phyloP scores from a whole-genome alignment of 2,888 invertebrate genomes.

The Axea sp. region DNA sequence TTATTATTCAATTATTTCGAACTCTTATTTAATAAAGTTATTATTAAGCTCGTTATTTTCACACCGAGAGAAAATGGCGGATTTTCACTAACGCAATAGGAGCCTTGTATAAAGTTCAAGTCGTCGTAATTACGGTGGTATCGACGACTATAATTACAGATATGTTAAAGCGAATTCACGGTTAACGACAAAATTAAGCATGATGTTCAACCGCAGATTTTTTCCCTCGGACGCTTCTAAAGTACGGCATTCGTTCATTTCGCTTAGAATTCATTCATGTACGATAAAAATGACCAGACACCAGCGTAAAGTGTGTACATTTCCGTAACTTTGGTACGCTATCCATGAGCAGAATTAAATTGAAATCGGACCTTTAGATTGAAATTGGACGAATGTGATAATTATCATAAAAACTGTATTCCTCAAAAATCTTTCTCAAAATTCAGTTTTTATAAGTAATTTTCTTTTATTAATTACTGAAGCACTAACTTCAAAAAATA shows the following conservation, averaged over 20 bases:
- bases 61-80: constrained; percentile 13
- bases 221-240: constrained; percentile 8
- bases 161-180: constrained; percentile 40
- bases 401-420: too few relatives aligned
- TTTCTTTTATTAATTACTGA: too few relatives aligned
- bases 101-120: constrained; percentile 40
- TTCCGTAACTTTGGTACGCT: constrained; percentile 67
- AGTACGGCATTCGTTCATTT: constrained; percentile 54
- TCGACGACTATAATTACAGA: constrained; percentile 43
- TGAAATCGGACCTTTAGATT: constrained; percentile 43
- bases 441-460: too few relatives aligned
- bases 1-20: constrained; percentile 53
- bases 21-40: constrained; percentile 46
- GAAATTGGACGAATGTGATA: background rate
- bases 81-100: constrained; percentile 9
- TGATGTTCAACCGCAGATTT: constrained; percentile 39
- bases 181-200: constrained; percentile 58
- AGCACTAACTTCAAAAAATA: too few relatives aligned
- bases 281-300: constrained; percentile 70
- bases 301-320: constrained; percentile 73
- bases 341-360: too few relatives aligned
- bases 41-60: constrained; percentile 44
- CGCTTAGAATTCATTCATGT: constrained; percentile 66
- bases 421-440: too few relatives aligned
- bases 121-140: constrained; percentile 35